Percentiles rank a stretch among this genome's conserved stretches.
Evolutionary conservation across 2,888 invertebrate species (phyloP).

Genomic region (Apamea anceps): DNA sequence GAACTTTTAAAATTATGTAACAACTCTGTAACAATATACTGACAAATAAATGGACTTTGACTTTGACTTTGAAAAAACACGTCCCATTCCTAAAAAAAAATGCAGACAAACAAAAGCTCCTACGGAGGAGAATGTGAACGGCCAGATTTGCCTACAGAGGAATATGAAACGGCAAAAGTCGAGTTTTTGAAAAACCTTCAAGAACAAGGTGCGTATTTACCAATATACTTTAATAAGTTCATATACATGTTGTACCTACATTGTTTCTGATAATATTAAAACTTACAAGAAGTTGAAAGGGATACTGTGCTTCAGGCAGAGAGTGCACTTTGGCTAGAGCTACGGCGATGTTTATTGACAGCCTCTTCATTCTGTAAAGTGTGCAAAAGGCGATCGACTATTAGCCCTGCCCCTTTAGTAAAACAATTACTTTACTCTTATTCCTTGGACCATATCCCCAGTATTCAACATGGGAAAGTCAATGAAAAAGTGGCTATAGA

Average conservation of each 20-base stretch:
- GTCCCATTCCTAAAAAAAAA: background rate
- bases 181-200: background rate
- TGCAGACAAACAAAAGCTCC: background rate
- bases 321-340: slow-evolving; percentile 9
- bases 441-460: background rate
- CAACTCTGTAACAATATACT: no score
- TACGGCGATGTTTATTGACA: background rate
- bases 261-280: background rate
- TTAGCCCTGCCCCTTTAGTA: background rate
- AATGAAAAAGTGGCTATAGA: slow-evolving; percentile 1
- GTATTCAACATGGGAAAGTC: background rate
- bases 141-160: background rate
- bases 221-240: background rate
- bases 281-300: background rate
- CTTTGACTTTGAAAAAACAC: no score
- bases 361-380: background rate
- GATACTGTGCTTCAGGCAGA: slow-evolving; percentile 4
- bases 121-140: background rate
- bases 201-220: background rate
- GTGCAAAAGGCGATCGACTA: slow-evolving; percentile 2
- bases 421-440: background rate
- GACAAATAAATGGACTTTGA: no score
- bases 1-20: no score
- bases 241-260: background rate
- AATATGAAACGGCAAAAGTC: background rate